Base-by-base conservation (phyloP, 1,140 invertebrate genomes). In the Cecropterus lyciades region DNA sequence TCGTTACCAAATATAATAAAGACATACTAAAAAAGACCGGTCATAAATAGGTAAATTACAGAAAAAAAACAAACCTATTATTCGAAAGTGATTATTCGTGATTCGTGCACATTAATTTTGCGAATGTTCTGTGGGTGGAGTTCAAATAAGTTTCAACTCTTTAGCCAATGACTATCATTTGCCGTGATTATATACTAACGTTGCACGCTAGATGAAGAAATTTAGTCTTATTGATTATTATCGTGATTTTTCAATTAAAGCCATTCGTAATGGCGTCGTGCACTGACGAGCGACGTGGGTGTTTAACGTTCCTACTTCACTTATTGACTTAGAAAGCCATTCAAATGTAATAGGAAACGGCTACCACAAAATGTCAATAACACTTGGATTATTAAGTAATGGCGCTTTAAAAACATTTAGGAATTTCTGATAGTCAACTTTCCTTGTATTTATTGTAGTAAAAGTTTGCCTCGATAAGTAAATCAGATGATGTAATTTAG, bases 141-240 rank as follows among this genome's bases (percentile, higher is more conserved):
- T 40, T 62, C 46, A n/a, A 62, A 49, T 51, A 24, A 49, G 33
- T 60, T 60, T 49, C 45, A 48, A 48, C 43, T 63, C 48, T 63
- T 56, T 53, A 65, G 63, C 42, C 20, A 56, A 62, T 8, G 33
- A 52, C 37, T 52, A 52, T 80, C 73, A 80, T 79, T 81, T 79
- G 73, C 70, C 30, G 57, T 73, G 65, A 83, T 85, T 83, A 75
- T 68, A 65, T 52, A 57, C 57, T 49, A 69, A 27, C 71, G 67
- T 62, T 76, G 49, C 56, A 77, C 75, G 75, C 56, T 80, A 57
- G 77, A 87, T 89, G 82, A 89, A 89, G 84, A 87, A 87, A 89
- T 89, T 85, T 76, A 72, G 75, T 78, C 72, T 73, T 43, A 56
- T 56, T 56, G 40, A 56, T 42, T 63, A 43, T 52, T 66, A 67